These are phyloP conservation scores for Nannospalax galili DNA, from an alignment of 2,113 vertebrate genomes.

Conservation along the genomic window DNA sequence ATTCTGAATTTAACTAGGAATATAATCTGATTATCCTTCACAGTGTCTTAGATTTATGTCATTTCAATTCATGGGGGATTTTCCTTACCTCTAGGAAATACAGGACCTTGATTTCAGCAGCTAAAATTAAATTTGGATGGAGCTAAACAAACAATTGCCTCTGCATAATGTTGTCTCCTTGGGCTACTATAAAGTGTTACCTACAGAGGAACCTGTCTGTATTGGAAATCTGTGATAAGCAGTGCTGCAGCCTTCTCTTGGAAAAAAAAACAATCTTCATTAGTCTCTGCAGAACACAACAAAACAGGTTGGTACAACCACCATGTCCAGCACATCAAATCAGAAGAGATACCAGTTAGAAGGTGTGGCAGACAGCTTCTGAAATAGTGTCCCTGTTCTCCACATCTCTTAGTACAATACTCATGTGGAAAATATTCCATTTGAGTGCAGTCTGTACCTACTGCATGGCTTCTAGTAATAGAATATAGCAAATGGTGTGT, in stretches of 20 bases:
- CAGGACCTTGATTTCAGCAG: not conserved
- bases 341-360: too few relatives aligned
- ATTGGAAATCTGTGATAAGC: not conserved
- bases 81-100: not conserved
- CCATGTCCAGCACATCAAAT: too few relatives aligned
- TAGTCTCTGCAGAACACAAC: not conserved
- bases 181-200: not conserved
- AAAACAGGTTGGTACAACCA: too few relatives aligned
- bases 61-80: constrained; percentile 6
- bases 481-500: too few relatives aligned
- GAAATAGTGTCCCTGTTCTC: too few relatives aligned
- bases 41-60: not conserved
- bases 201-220: not conserved
- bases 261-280: not conserved
- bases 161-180: not conserved
- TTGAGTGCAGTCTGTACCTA: too few relatives aligned
- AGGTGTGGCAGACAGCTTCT: too few relatives aligned
- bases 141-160: not conserved
- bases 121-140: not conserved
- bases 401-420: too few relatives aligned
- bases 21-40: not conserved
- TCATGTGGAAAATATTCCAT: too few relatives aligned
- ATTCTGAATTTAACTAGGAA: not conserved
- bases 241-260: not conserved
- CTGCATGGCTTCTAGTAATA: too few relatives aligned